These are phyloP conservation scores for Enoplosus armatus DNA, from an alignment of 2,797 vertebrate species.

Conservation along the genomic window DNA sequence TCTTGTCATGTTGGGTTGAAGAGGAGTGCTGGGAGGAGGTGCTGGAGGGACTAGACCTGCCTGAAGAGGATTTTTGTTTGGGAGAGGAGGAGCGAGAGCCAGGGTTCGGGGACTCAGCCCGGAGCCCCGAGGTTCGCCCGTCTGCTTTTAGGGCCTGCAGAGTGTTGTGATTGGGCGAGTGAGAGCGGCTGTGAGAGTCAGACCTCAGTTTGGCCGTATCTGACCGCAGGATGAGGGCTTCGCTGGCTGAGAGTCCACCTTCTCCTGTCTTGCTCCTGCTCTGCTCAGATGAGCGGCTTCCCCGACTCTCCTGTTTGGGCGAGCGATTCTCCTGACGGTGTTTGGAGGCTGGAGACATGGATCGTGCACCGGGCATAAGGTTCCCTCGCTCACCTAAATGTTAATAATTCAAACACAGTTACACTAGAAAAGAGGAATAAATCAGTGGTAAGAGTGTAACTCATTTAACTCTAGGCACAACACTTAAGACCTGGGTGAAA, in stretches of 20 bases:
- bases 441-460: constrained; percentile 3
- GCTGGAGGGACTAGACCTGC: constrained; percentile 90
- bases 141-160: constrained; percentile 96
- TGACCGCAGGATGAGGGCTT: constrained; percentile 94
- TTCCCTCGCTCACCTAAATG: constrained; percentile 93
- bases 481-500: constrained; percentile 24
- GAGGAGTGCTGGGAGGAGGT: constrained; percentile 90
- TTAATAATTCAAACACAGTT: constrained; percentile 67
- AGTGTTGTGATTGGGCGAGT: constrained; percentile 99
- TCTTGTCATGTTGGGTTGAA: constrained; percentile 93
- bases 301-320: constrained; percentile 90
- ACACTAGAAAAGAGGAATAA: constrained; percentile 11
- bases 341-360: constrained; percentile 91
- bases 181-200: constrained; percentile 96
- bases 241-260: constrained; percentile 90
- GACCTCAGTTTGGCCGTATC: constrained; percentile 95
- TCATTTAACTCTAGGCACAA: constrained; percentile 11
- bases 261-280: constrained; percentile 90
- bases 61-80: constrained; percentile 92
- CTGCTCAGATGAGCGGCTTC: constrained; percentile 90
- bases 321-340: constrained; percentile 92
- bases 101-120: constrained; percentile 95
- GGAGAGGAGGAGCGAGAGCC: constrained; percentile 95
- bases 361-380: constrained; percentile 86
- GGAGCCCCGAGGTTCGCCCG: constrained; percentile 88